A percentile compares a stretch with the other conserved stretches of the same genome.
These are phyloP conservation scores for Stegostoma tigrinum DNA, from an alignment of 2,113 vertebrate genomes.

Conservation along the genomic window DNA sequence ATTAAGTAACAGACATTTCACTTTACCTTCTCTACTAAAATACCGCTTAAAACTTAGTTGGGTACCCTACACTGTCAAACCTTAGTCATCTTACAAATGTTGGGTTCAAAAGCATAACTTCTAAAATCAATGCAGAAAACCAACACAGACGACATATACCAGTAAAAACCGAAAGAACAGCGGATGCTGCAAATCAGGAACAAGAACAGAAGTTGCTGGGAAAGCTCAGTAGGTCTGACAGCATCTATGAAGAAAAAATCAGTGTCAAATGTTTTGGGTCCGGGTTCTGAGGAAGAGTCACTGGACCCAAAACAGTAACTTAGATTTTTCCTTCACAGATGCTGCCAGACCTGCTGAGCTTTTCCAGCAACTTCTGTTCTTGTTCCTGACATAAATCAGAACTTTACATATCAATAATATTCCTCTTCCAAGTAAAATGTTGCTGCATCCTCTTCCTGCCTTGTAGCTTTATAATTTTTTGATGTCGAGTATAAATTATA, in stretches of 20 bases:
- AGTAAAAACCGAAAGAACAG: too few relatives aligned
- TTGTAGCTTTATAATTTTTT: not conserved
- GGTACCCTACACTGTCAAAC: not conserved
- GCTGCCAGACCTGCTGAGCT: too few relatives aligned
- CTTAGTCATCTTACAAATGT: not conserved
- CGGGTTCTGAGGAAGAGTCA: too few relatives aligned
- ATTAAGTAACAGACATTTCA: not conserved
- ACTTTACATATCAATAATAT: not conserved
- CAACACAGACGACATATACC: not conserved
- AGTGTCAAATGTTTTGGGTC: too few relatives aligned
- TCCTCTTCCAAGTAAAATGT: not conserved
- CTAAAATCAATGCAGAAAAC: not conserved
- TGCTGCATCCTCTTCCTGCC: not conserved
- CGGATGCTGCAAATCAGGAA: too few relatives aligned
- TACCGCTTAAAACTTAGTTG: not conserved
- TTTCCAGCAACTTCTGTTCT: too few relatives aligned
- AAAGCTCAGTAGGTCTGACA: too few relatives aligned
- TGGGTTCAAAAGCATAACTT: not conserved
- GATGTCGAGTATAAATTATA: not conserved
- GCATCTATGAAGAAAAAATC: too few relatives aligned
- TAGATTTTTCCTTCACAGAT: too few relatives aligned
- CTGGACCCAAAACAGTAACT: too few relatives aligned
- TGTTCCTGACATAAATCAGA: not conserved
- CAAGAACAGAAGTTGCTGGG: too few relatives aligned
- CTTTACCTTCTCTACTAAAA: not conserved